Percentiles rank a stretch among this genome's conserved stretches.
Conservation (phyloP, 2,888 invertebrate genomes). For the Eupithecia dodoneata region DNA sequence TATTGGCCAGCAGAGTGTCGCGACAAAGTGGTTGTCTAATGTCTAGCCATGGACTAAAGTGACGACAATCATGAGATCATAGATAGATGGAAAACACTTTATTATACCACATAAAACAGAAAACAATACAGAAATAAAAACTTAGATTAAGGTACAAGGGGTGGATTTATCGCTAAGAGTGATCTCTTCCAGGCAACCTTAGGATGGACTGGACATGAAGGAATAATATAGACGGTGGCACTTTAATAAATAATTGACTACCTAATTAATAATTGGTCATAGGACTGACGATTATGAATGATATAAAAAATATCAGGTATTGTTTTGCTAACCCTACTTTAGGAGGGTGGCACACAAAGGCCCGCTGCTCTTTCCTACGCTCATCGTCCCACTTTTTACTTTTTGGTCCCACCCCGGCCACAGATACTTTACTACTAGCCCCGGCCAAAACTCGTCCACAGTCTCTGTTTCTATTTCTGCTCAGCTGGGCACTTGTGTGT, state of each 20-base stretch:
- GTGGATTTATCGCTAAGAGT: no score
- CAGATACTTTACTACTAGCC: neutral
- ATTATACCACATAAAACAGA: no score
- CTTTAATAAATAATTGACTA: no score
- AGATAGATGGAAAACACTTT: no score
- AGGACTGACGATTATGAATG: no score
- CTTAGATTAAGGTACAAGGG: no score
- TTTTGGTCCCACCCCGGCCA: slow-evolving; percentile 58
- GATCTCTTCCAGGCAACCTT: no score
- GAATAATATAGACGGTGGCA: no score
- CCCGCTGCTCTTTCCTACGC: slow-evolving; percentile 70
- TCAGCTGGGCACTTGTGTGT: neutral
- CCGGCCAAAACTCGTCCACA: neutral
- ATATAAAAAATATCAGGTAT: neutral
- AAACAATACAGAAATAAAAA: no score
- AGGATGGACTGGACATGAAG: no score
- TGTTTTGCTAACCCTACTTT: slow-evolving; percentile 51
- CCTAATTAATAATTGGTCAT: no score
- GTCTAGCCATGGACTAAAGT: neutral
- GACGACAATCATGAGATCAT: neutral
- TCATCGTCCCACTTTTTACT: slow-evolving; percentile 74
- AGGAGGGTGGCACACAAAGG: slow-evolving; percentile 64
- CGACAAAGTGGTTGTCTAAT: neutral
- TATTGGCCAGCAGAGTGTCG: neutral
- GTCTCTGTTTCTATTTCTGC: neutral